Evolutionary conservation across 2,888 invertebrate genomes (phyloP).

Genomic region (Mechanitis mazaeus): DNA sequence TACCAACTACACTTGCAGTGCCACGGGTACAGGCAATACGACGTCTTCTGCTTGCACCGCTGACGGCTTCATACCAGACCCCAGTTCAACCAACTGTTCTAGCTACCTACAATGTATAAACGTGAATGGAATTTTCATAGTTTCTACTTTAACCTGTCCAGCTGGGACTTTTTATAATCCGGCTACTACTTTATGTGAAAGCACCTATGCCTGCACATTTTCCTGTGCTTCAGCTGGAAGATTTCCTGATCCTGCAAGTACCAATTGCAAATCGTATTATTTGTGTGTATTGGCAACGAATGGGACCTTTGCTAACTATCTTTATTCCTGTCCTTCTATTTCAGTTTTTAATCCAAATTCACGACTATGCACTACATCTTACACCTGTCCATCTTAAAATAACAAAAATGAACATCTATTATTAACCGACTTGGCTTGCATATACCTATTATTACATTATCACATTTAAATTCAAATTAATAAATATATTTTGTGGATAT

Average conservation of each 20-base stretch:
- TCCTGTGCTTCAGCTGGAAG: slow-evolving; percentile 57
- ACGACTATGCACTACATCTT: slow-evolving; percentile 53
- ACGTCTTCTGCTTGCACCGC: slow-evolving; percentile 45
- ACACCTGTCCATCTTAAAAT: slow-evolving; percentile 44
- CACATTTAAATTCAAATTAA: neutral
- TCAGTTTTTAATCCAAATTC: slow-evolving; percentile 58
- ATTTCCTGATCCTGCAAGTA: slow-evolving; percentile 54
- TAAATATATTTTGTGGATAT: too few relatives aligned
- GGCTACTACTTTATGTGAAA: slow-evolving; percentile 53
- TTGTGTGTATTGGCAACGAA: slow-evolving; percentile 49
- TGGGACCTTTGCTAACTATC: slow-evolving; percentile 46
- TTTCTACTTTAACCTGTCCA: slow-evolving; percentile 50
- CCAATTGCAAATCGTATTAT: slow-evolving; percentile 58
- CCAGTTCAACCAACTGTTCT: slow-evolving; percentile 49
- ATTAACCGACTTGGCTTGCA: neutral
- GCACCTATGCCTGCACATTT: slow-evolving; percentile 51
- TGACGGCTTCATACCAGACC: slow-evolving; percentile 53
- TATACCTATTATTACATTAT: neutral
- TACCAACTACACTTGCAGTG: slow-evolving; percentile 49
- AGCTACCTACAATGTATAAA: slow-evolving; percentile 55
- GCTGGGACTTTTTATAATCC: slow-evolving; percentile 50
- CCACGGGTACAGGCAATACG: slow-evolving; percentile 32
- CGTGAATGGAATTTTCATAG: slow-evolving; percentile 42
- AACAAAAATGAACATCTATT: slow-evolving; percentile 5
- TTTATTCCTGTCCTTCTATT: slow-evolving; percentile 60